Percentiles rank a stretch among this genome's conserved stretches.
Evolutionary conservation across 2,888 invertebrate genomes (phyloP).

Genomic region (Erpobdella octoculata): DNA sequence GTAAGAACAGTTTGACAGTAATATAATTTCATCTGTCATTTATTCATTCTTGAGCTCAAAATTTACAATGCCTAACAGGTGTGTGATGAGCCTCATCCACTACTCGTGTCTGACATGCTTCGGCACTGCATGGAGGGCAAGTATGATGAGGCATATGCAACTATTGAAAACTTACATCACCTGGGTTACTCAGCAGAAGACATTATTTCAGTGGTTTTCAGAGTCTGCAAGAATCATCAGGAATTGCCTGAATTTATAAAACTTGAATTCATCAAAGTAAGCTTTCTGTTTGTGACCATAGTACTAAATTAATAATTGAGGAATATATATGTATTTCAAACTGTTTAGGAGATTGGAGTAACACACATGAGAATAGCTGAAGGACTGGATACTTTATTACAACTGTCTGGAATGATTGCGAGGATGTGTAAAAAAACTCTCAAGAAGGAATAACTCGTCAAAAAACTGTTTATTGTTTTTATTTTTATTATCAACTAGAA

Average conservation of each 20-base stretch:
- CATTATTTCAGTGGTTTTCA: slow-evolving; percentile 86
- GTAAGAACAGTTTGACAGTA: slow-evolving; percentile 44
- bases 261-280: slow-evolving; percentile 72
- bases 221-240: slow-evolving; percentile 75
- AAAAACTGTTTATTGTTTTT: no score
- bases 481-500: no score
- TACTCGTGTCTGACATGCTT: slow-evolving; percentile 82
- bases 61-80: slow-evolving; percentile 57
- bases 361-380: slow-evolving; percentile 84
- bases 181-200: slow-evolving; percentile 94
- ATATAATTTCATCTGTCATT: neutral
- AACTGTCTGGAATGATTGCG: slow-evolving; percentile 80
- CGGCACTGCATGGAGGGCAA: slow-evolving; percentile 71
- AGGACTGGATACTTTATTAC: slow-evolving; percentile 76
- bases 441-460: slow-evolving; percentile 7
- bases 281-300: neutral
- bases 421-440: slow-evolving; percentile 61
- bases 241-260: slow-evolving; percentile 72
- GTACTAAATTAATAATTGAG: neutral
- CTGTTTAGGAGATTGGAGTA: slow-evolving; percentile 72
- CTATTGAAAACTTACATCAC: slow-evolving; percentile 79
- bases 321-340: neutral
- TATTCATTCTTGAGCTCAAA: neutral
- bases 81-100: slow-evolving; percentile 96
- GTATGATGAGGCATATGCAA: slow-evolving; percentile 75